These are phyloP conservation scores for Epizoanthus scotinus DNA, from an alignment of 92 coral and sea anemone genomes.

Conservation along the genomic window DNA sequence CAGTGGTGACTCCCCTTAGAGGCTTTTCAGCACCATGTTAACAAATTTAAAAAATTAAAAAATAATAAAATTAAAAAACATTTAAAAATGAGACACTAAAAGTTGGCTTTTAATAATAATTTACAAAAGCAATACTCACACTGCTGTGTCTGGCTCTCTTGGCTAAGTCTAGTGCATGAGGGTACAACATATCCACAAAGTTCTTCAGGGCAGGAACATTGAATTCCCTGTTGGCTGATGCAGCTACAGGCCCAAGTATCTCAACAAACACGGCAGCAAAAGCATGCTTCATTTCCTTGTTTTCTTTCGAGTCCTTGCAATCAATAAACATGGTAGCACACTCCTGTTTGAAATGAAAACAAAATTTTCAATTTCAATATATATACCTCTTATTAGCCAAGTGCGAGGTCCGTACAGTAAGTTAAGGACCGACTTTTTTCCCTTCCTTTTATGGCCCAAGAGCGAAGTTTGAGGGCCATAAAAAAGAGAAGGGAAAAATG, in stretches of 20 bases:
- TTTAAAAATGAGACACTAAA: too few species aligned
- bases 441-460: too few species aligned
- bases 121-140: conserved; percentile 68
- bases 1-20: too few species aligned
- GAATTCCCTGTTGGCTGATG: conserved; percentile 95
- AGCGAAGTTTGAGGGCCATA: too few species aligned
- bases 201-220: conserved; percentile 96
- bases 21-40: too few species aligned
- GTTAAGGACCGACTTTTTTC: too few species aligned
- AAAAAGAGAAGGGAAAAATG: too few species aligned
- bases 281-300: conserved; percentile 92
- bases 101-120: too few species aligned
- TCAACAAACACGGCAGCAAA: conserved; percentile 98
- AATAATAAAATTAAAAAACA: too few species aligned
- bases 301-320: conserved; percentile 72
- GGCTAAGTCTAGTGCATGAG: conserved; percentile 86
- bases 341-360: conserved; percentile 63
- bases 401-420: too few species aligned
- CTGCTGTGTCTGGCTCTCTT: conserved; percentile 87
- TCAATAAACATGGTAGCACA: conserved; percentile 95
- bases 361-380: neutral
- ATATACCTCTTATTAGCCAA: too few species aligned
- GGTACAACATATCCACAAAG: conserved; percentile 96
- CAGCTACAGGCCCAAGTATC: conserved; percentile 98
- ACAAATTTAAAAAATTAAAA: too few species aligned